These are phyloP conservation scores for Schizotus pectinicornis DNA, from an alignment of 2,888 invertebrate genomes.

Conservation along the genomic window DNA sequence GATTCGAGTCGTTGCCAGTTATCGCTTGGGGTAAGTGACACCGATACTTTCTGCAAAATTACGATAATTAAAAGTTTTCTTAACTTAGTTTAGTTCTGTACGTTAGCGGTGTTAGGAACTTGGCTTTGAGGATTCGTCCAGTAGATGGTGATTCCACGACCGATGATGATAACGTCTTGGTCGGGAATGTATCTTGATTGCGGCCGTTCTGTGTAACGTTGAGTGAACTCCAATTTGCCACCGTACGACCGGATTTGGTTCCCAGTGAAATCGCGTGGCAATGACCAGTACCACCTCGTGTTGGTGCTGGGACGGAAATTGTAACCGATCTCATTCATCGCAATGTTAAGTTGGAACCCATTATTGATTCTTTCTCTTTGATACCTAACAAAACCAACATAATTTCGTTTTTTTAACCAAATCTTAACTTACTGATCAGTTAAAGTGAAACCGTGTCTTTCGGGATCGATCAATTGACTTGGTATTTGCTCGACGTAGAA, in stretches of 20 bases:
- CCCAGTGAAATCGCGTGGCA: slow-evolving; percentile 73
- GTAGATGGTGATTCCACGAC: slow-evolving; percentile 76
- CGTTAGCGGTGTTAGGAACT: slow-evolving; percentile 65
- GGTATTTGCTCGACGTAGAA: slow-evolving; percentile 72
- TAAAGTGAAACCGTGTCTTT: slow-evolving; percentile 66
- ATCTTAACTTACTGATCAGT: slow-evolving; percentile 63
- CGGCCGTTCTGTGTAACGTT: slow-evolving; percentile 67
- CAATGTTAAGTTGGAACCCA: slow-evolving; percentile 62
- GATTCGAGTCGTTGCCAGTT: slow-evolving; percentile 69
- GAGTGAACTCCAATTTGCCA: slow-evolving; percentile 77
- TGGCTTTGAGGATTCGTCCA: slow-evolving; percentile 73
- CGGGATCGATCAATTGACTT: slow-evolving; percentile 64
- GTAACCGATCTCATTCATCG: slow-evolving; percentile 69
- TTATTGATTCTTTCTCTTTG: slow-evolving; percentile 56
- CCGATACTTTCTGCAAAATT: slow-evolving; percentile 64
- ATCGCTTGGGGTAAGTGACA: slow-evolving; percentile 67
- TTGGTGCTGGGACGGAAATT: slow-evolving; percentile 59
- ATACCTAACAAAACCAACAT: slow-evolving; percentile 42
- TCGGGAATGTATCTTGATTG: slow-evolving; percentile 67
- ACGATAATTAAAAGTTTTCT: not conserved
- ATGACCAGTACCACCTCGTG: slow-evolving; percentile 74
- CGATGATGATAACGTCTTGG: slow-evolving; percentile 81
- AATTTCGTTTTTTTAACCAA: too few species aligned
- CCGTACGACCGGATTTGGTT: slow-evolving; percentile 88
- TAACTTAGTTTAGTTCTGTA: slow-evolving; percentile 52